These are phyloP conservation scores for Drosophila anomelani DNA, from an alignment of 2,888 invertebrate species.

Conservation along the genomic window DNA sequence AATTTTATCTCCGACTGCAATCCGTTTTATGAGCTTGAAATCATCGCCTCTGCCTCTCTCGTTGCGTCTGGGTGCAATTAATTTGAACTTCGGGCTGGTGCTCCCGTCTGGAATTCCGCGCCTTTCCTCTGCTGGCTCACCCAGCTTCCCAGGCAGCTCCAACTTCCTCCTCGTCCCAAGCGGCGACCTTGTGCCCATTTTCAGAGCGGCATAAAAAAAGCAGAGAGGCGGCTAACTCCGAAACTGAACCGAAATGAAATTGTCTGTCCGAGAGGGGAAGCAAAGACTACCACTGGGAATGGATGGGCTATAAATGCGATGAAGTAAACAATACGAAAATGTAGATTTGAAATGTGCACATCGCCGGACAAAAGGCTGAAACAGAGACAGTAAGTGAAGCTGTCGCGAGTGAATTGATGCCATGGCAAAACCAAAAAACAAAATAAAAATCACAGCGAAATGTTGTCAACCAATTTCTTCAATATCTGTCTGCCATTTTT, in stretches of 20 bases:
- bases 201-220: constrained; percentile 44
- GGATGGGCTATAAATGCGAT: constrained; percentile 59
- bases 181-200: constrained; percentile 79
- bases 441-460: constrained; percentile 22
- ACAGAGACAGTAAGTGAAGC: constrained; percentile 39
- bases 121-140: constrained; percentile 20
- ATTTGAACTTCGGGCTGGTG: constrained; percentile 35
- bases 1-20: constrained; percentile 56
- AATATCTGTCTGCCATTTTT: constrained; percentile 50
- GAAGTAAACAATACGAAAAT: constrained; percentile 59
- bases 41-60: constrained; percentile 43
- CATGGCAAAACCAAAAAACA: constrained; percentile 46
- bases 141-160: constrained; percentile 55
- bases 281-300: constrained; percentile 60
- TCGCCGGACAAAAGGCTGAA: constrained; percentile 61
- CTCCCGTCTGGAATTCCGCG: constrained; percentile 7
- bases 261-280: constrained; percentile 50
- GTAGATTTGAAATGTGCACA: constrained; percentile 65
- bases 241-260: constrained; percentile 59
- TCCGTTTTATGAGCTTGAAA: constrained; percentile 58
- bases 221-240: constrained; percentile 33
- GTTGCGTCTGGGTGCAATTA: constrained; percentile 59
- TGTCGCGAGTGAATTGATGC: constrained; percentile 44
- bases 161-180: constrained; percentile 57
- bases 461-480: constrained; percentile 71